A percentile compares a stretch with the other conserved stretches of the same genome.
Evolutionary conservation across 2,797 vertebrate species (phyloP).

Genomic region (Poecilia wingei): DNA sequence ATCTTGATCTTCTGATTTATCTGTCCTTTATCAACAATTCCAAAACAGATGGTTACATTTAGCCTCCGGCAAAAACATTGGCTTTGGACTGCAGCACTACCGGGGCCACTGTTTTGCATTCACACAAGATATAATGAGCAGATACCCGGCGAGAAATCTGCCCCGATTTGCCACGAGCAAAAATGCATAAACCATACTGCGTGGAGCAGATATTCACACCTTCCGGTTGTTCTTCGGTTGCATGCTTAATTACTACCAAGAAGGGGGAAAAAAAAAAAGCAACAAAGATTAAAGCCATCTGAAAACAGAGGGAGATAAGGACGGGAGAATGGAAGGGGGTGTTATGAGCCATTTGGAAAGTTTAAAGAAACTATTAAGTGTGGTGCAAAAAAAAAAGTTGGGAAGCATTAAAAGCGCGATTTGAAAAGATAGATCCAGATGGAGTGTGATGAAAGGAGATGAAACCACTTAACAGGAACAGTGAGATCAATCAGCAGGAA

Average conservation of each 20-base stretch:
- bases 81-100: conserved; percentile 68
- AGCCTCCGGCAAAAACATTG: conserved; percentile 76
- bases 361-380: conserved; percentile 63
- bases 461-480: conserved; percentile 73
- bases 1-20: conserved; percentile 72
- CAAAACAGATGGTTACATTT: conserved; percentile 80
- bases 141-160: conserved; percentile 69
- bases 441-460: conserved; percentile 76
- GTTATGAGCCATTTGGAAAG: conserved; percentile 64
- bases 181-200: conserved; percentile 73
- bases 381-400: conserved; percentile 48
- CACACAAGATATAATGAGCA: conserved; percentile 73
- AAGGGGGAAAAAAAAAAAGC: conserved; percentile 45
- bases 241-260: conserved; percentile 66
- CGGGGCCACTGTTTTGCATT: conserved; percentile 65
- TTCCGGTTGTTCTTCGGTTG: conserved; percentile 69
- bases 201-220: conserved; percentile 68
- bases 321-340: conserved; percentile 25
- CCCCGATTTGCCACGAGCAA: conserved; percentile 66
- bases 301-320: conserved; percentile 25
- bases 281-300: conserved; percentile 56
- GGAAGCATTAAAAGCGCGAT: conserved; percentile 58
- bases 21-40: conserved; percentile 71
- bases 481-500: conserved; percentile 73
- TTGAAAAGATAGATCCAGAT: conserved; percentile 71